phyloP scores from a whole-genome alignment of 2,113 vertebrate genomes.

The Otolemur garnettii region DNA sequence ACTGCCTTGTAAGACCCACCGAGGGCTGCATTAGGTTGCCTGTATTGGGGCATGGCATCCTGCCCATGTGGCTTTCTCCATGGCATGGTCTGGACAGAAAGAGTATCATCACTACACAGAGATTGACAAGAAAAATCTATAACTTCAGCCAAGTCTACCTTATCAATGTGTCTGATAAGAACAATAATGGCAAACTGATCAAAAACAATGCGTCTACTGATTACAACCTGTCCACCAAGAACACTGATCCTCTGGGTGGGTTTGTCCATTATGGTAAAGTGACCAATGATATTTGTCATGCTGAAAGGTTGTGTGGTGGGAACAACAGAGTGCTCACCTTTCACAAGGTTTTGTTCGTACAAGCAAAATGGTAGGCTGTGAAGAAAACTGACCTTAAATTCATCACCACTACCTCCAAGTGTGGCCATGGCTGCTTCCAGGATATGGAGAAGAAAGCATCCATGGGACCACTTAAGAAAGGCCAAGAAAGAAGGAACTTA shows the following conservation, averaged over 20 bases:
- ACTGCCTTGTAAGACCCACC: conserved; percentile 97
- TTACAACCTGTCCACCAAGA: conserved; percentile 98
- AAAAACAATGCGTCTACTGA: conserved; percentile 98
- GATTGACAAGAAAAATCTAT: conserved; percentile 99
- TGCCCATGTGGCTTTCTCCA: conserved; percentile 97
- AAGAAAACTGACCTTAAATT: conserved; percentile 99
- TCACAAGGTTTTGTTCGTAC: conserved; percentile 97
- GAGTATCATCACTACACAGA: conserved; percentile 98
- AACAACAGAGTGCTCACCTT: conserved; percentile 97
- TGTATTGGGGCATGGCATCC: conserved; percentile 99
- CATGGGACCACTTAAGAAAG: too few relatives aligned
- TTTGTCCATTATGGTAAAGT: conserved; percentile 99
- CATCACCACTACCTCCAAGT: conserved; percentile 99
- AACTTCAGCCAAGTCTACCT: conserved; percentile 97
- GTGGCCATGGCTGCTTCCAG: conserved; percentile 99
- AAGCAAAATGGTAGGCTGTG: conserved; percentile 94
- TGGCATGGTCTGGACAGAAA: conserved; percentile 98
- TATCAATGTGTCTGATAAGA: conserved; percentile 89
- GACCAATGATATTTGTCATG: conserved; percentile 98
- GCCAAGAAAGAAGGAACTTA: too few relatives aligned
- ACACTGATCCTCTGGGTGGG: conserved; percentile 98
- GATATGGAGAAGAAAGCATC: conserved; percentile 85
- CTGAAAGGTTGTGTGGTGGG: conserved; percentile 98
- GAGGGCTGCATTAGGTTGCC: conserved; percentile 97
- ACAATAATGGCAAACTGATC: conserved; percentile 93